Evolutionary conservation across 2,113 vertebrate species (phyloP).

Genomic region (Alligator mississippiensis): DNA sequence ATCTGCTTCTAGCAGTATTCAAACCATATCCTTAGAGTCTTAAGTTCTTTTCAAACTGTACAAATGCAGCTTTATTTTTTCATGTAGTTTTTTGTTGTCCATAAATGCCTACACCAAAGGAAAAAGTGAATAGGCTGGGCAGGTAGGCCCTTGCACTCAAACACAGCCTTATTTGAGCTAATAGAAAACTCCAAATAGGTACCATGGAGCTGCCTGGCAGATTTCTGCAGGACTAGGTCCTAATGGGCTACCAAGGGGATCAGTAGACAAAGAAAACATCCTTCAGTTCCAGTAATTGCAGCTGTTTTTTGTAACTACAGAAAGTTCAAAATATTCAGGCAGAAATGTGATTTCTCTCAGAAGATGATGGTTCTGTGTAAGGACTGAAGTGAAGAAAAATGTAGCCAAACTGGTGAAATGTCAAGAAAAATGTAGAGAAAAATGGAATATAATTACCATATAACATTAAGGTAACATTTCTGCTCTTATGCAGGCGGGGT

Average conservation of each 20-base stretch:
- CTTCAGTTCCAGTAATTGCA: background rate
- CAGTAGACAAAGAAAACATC: background rate
- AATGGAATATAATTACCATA: background rate
- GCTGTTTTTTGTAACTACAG: background rate
- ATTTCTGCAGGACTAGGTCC: rapidly evolving
- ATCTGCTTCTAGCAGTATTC: background rate
- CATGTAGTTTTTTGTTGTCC: background rate
- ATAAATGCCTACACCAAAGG: background rate
- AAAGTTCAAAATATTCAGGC: background rate
- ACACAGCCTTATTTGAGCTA: background rate
- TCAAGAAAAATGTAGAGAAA: background rate
- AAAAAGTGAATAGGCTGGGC: background rate
- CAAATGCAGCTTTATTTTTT: background rate
- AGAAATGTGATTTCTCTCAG: background rate
- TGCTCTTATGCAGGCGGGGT: background rate
- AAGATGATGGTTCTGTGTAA: rapidly evolving
- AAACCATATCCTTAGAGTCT: background rate
- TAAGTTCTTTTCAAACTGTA: background rate
- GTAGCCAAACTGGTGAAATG: background rate
- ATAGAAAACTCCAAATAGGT: background rate
- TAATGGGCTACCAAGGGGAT: rapidly evolving
- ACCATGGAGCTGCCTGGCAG: rapidly evolving
- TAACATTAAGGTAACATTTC: background rate
- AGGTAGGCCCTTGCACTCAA: background rate
- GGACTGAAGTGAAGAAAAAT: background rate